A percentile compares a stretch with the other conserved stretches of the same genome.
Conservation (phyloP, 35 echinoderm and acorn worm genomes). For the Acanthaster planci region DNA sequence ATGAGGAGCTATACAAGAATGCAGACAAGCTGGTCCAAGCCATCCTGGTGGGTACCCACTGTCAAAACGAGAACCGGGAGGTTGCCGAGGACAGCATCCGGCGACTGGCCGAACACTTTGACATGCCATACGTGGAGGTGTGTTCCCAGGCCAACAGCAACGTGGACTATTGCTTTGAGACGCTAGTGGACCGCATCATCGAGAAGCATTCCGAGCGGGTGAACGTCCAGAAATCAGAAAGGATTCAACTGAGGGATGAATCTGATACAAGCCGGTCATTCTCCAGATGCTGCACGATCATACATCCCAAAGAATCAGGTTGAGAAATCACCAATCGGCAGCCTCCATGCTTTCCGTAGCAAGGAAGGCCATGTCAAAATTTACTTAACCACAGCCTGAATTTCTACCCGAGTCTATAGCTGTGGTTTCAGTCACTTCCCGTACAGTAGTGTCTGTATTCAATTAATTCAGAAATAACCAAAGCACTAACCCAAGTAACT, state of each 20-base stretch:
- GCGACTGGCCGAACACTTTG: conserved; percentile 47
- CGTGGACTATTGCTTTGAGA: conserved; percentile 53
- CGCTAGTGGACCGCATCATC: conserved; percentile 53
- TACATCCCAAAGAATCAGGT: no score
- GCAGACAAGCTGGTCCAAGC: conserved; percentile 36
- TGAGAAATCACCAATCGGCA: no score
- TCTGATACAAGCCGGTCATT: neutral
- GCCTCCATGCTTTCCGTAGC: no score
- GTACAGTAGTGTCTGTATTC: no score
- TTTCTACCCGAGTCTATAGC: no score
- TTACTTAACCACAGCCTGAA: no score
- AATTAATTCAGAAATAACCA: no score
- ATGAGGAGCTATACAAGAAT: conserved; percentile 66
- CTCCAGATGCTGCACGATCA: neutral
- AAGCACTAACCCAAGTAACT: no score
- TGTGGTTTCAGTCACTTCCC: no score
- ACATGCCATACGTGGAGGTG: conserved; percentile 56
- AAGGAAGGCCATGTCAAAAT: no score
- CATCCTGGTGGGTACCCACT: conserved; percentile 67
- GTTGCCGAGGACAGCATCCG: conserved; percentile 43
- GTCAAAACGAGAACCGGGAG: conserved; percentile 61
- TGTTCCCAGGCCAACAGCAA: conserved; percentile 56
- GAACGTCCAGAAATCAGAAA: neutral
- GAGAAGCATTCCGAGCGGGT: conserved; percentile 32
- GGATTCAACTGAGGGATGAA: neutral